Conservation (phyloP, 2,113 vertebrate genomes). For the Madoqua kirkii region DNA sequence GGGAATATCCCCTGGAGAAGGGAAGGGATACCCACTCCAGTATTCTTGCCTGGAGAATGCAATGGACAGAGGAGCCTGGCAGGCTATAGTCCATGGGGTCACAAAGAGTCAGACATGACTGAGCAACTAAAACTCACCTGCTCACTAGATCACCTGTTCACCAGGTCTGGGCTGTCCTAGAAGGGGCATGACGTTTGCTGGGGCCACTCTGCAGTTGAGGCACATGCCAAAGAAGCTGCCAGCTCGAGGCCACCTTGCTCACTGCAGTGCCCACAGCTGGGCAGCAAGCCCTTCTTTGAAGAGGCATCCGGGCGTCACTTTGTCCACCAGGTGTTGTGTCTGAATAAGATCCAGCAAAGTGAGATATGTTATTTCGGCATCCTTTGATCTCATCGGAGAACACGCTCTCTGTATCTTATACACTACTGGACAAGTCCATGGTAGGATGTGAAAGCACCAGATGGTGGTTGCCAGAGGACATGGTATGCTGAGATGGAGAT, state of each 20-base stretch:
- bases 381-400: neutral
- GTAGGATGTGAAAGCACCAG: neutral
- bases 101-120: neutral
- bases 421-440: neutral
- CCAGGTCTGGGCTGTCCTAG: neutral
- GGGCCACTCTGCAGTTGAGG: neutral
- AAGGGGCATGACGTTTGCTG: neutral
- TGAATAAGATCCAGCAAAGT: neutral
- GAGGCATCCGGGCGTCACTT: neutral
- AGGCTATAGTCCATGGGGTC: neutral
- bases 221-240: neutral
- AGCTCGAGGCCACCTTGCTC: neutral
- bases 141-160: neutral
- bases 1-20: neutral
- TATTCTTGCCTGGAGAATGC: neutral
- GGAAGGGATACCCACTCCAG: neutral
- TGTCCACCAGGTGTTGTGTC: neutral
- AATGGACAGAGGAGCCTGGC: neutral
- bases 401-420: neutral
- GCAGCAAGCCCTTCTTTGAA: neutral
- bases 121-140: neutral
- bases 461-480: neutral
- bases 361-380: neutral
- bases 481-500: neutral
- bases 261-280: neutral